A percentile compares a stretch with the other conserved stretches of the same genome.
Conservation (phyloP, 2,113 vertebrate genomes). For the Vulpes lagopus region DNA sequence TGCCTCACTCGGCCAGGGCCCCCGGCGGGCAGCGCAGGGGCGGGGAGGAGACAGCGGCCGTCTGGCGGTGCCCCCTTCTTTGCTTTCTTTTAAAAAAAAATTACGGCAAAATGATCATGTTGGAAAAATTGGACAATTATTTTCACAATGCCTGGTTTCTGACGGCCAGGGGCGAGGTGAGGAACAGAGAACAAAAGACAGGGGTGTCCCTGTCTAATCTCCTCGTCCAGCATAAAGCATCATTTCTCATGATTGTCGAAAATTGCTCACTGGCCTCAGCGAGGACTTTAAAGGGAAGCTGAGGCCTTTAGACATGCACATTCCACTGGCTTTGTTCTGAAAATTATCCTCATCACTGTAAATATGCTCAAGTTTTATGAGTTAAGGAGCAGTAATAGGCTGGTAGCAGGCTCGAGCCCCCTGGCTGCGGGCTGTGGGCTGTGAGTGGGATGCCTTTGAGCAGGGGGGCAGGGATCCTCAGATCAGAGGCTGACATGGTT, state of each 20-base stretch:
- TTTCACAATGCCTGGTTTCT: background rate
- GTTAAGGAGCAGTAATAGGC: background rate
- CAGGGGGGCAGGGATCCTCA: background rate
- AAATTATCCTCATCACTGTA: background rate
- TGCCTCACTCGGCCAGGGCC: background rate
- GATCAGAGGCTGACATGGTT: background rate
- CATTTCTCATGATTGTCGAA: slow-evolving; percentile 32
- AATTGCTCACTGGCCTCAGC: background rate
- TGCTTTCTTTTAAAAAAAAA: slow-evolving; percentile 47
- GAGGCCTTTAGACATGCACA: background rate
- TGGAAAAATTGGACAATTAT: slow-evolving; percentile 72
- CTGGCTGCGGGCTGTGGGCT: background rate
- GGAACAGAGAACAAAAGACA: background rate
- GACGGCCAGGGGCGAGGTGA: slow-evolving; percentile 9
- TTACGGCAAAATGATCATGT: slow-evolving; percentile 61
- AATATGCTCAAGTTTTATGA: background rate
- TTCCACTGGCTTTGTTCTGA: slow-evolving; percentile 42
- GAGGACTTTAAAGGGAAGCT: slow-evolving; percentile 17
- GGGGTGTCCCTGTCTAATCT: background rate
- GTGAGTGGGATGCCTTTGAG: background rate
- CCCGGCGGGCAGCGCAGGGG: background rate
- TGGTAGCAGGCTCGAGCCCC: background rate
- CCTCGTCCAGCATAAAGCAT: background rate
- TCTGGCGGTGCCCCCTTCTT: background rate
- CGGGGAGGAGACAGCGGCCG: background rate